These are phyloP conservation scores for Poeciliopsis retropinna DNA, from an alignment of 2,113 vertebrate species.

Conservation along the genomic window DNA sequence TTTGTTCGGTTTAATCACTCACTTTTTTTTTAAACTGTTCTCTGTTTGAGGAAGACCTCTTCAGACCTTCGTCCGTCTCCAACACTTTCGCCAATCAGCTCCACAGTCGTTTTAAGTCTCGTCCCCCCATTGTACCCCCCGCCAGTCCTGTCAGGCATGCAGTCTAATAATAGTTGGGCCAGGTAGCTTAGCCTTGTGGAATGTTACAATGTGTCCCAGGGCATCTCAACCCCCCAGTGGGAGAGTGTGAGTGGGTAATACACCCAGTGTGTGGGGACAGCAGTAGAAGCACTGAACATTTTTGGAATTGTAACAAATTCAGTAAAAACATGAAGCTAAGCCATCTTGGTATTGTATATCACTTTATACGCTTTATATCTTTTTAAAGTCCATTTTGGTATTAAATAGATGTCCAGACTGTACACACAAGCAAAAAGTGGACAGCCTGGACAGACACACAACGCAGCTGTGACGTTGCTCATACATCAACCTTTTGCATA, in stretches of 20 bases:
- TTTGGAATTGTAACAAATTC: background rate
- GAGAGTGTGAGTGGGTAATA: constrained; percentile 58
- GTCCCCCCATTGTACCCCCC: constrained; percentile 1
- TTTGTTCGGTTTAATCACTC: background rate
- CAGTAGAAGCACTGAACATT: background rate
- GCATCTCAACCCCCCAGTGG: constrained; percentile 44
- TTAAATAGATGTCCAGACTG: background rate
- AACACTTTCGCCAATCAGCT: constrained; percentile 61
- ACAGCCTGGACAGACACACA: constrained; percentile 25
- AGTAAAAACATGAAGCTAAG: background rate
- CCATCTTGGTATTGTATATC: background rate
- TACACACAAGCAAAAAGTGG: constrained; percentile 22
- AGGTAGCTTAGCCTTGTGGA: constrained; percentile 79
- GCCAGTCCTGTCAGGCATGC: constrained; percentile 58
- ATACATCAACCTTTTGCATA: constrained; percentile 41
- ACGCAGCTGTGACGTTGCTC: constrained; percentile 1
- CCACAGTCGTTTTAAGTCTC: constrained; percentile 49
- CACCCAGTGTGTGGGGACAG: constrained; percentile 39
- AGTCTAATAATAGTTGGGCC: constrained; percentile 63
- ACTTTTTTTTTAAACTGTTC: background rate
- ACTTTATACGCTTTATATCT: background rate
- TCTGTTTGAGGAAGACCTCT: constrained; percentile 6
- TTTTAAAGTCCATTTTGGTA: background rate
- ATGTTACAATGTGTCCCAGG: constrained; percentile 74
- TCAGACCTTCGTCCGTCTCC: constrained; percentile 44